phyloP scores from a whole-genome alignment of 2,888 invertebrate species.

The Xanthia icteritia region DNA sequence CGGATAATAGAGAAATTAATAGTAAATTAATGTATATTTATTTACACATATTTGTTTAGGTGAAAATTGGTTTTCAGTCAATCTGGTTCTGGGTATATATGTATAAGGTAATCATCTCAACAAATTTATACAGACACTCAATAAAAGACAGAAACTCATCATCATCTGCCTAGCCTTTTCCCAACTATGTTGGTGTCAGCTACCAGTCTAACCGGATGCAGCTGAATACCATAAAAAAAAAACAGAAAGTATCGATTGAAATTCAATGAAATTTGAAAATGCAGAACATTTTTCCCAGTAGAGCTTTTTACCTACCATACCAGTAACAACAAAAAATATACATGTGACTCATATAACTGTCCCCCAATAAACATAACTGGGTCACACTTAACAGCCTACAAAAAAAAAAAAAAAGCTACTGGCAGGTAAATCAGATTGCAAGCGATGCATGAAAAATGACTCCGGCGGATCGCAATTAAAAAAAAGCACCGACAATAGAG shows the following conservation, averaged over 20 bases:
- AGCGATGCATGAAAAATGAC: slow-evolving; percentile 90
- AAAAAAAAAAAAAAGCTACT: slow-evolving; percentile 69
- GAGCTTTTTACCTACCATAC: not conserved
- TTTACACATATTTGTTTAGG: not conserved
- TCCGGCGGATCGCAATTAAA: slow-evolving; percentile 85
- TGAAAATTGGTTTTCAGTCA: not conserved
- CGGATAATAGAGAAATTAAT: not conserved
- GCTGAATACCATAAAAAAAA: not conserved
- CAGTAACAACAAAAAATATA: slow-evolving; percentile 14
- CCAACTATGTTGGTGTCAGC: too few species aligned
- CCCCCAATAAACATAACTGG: slow-evolving; percentile 67
- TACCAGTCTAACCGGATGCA: too few species aligned
- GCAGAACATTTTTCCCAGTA: not conserved
- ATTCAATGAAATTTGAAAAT: not conserved
- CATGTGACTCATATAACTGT: slow-evolving; percentile 44
- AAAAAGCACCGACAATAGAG: slow-evolving; percentile 83
- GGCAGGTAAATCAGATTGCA: slow-evolving; percentile 89
- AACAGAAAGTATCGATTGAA: not conserved
- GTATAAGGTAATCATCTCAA: not conserved
- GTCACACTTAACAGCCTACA: slow-evolving; percentile 57
- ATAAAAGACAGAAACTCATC: not conserved
- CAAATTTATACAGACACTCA: not conserved
- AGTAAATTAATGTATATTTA: not conserved
- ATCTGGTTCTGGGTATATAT: not conserved
- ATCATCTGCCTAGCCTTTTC: too few species aligned